Base-by-base conservation (phyloP, 2,888 invertebrate genomes). In the Drosophila kuntzei region DNA sequence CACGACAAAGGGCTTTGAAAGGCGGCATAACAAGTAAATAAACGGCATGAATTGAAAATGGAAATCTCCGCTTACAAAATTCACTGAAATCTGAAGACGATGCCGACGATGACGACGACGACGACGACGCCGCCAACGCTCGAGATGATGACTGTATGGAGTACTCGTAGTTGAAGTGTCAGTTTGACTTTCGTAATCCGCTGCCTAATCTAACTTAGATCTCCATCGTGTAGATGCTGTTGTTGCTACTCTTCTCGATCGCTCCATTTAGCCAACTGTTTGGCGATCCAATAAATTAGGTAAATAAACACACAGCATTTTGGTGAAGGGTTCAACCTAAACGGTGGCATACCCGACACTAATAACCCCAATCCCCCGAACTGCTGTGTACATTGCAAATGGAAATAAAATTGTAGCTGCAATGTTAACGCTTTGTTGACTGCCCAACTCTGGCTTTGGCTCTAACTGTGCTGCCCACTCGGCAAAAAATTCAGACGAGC, bases 211-310 rank as follows among this genome's bases (percentile, higher is more conserved):
- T 76, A 43, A 55, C 60, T 63, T 14, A 59, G 71, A 86, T 84
- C 70, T 79, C 36, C 22, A 34, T 43, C 12, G 29, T 54, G 29
- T 22, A n/a, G 62, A 11, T 27, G 66, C 22, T 47, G 49, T 12
- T 55, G 51, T 20, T 59, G 57, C 41, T 47, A 32, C 62, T 57
- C 66, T 65, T 37, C 76, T 83, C 89, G 71, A 84, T 87, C 61
- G 83, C 83, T 84, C 89, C 89, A 89, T 89, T 84, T 89, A 87
- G 81, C 77, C 74, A 78, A 71, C 87, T 65, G 54, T 64, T 59
- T 65, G 71, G 68, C 68, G 66, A 65, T 83, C 80, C 77, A 87
- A 89, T 84, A 89, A 89, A 87, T 89, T 84, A 87, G 84, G 66
- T 80, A 83, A 83, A 83, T 89, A 89, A 89, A 84, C 83, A 86